Percentiles rank a stretch among this genome's conserved stretches.
These are phyloP conservation scores for Aphrophora alni DNA, from an alignment of 2,888 invertebrate genomes.

Conservation along the genomic window DNA sequence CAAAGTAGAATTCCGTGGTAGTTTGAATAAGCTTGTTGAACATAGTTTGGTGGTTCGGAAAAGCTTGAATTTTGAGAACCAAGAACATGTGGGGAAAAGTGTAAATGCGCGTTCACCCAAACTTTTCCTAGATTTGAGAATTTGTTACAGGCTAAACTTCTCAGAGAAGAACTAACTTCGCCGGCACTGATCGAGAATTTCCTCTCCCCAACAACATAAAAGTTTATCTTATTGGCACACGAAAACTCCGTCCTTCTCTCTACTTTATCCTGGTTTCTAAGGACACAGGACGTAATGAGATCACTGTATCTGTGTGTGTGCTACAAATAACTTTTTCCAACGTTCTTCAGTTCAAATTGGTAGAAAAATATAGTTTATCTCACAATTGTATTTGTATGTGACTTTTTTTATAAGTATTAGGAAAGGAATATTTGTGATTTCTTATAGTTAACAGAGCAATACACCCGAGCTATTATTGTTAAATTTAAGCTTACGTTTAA, in stretches of 20 bases:
- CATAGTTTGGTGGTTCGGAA: background rate
- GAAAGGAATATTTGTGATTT: too few relatives aligned
- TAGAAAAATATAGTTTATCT: background rate
- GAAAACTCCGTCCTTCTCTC: background rate
- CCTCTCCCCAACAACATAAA: background rate
- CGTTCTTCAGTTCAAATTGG: background rate
- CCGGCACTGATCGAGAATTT: background rate
- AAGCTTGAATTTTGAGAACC: background rate
- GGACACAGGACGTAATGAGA: background rate
- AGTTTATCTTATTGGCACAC: slow-evolving; percentile 9
- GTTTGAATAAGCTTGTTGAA: background rate
- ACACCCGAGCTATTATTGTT: too few relatives aligned
- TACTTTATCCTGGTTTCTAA: background rate
- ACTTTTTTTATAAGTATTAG: too few relatives aligned
- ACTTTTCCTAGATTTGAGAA: background rate
- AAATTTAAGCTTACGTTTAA: too few relatives aligned
- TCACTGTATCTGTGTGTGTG: background rate
- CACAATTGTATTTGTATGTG: too few relatives aligned
- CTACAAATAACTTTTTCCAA: background rate
- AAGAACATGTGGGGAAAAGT: background rate
- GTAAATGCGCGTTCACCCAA: background rate
- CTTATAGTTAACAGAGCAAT: too few relatives aligned
- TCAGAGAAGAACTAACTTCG: background rate
- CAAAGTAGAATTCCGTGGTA: background rate
- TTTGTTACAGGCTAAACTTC: background rate